Evolutionary conservation across 2,888 invertebrate species (phyloP).

Genomic region (Venusia cambrica): DNA sequence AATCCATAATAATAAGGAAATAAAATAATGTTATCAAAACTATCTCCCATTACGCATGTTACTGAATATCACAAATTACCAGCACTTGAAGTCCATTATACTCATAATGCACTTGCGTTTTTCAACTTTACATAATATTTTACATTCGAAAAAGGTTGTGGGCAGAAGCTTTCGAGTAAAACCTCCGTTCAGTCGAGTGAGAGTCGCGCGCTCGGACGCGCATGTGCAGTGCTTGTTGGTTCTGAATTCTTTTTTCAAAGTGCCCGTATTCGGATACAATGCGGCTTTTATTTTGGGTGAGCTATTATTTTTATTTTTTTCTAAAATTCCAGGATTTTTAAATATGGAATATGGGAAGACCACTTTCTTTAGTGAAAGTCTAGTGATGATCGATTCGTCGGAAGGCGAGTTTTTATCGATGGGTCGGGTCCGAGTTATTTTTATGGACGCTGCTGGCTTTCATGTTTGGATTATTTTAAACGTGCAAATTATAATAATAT

Average conservation of each 20-base stretch:
- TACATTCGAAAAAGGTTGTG: slow-evolving; percentile 62
- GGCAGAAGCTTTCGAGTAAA: slow-evolving; percentile 45
- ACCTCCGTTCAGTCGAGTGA: slow-evolving; percentile 53
- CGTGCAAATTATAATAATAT: slow-evolving; percentile 6
- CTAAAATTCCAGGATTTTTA: slow-evolving; percentile 18
- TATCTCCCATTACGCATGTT: slow-evolving; percentile 13
- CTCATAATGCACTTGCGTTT: slow-evolving; percentile 63
- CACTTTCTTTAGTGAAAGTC: slow-evolving; percentile 68
- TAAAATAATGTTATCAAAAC: too few relatives aligned
- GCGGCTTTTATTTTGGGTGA: slow-evolving; percentile 74
- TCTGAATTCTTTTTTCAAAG: slow-evolving; percentile 51
- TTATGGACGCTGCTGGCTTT: slow-evolving; percentile 25
- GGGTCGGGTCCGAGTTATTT: slow-evolving; percentile 33
- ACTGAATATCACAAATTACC: slow-evolving; percentile 23
- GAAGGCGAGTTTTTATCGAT: slow-evolving; percentile 48
- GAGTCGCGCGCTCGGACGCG: slow-evolving; percentile 67
- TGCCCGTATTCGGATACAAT: slow-evolving; percentile 72
- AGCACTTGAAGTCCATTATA: slow-evolving; percentile 35
- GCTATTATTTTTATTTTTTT: slow-evolving; percentile 36
- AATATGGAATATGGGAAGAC: slow-evolving; percentile 32
- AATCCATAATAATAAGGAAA: too few relatives aligned
- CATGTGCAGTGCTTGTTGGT: slow-evolving; percentile 61
- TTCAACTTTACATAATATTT: slow-evolving; percentile 66
- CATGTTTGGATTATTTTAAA: slow-evolving; percentile 17
- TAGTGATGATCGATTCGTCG: slow-evolving; percentile 48